Evolutionary conservation across 1,140 invertebrate species (phyloP), one percentile per base, ranked within the genome.

Genomic region (Trichomalopsis sarcophagae): DNA sequence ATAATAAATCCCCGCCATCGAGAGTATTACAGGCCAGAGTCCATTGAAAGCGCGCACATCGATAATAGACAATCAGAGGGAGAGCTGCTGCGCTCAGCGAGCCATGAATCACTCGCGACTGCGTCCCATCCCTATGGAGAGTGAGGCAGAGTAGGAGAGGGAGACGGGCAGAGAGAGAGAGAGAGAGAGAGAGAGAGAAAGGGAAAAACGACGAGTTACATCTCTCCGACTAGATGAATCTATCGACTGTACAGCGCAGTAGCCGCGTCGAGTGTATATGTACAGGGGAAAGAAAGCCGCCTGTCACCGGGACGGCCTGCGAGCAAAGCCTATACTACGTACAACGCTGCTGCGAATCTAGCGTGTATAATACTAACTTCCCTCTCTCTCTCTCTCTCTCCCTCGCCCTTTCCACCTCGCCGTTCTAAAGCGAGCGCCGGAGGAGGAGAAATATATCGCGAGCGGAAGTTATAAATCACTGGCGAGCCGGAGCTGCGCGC

Each of bases 391-490:
- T 21, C 68, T 27, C 21, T 68, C 80, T n/a, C 27, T 27, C 27
- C 1, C 27, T 27, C 1, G 0, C 33, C 33, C 33, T 36, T 36
- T 36, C 47, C 17, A 68, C 27, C 47, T 81, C 80, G 74, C 55
- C 17, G 21, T 62, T 74, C 80, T 82, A 77, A 77, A 84, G 6
- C 50, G 78, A 4, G 78, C 55, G 17, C 10, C 17, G 40, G 78
- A 5, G 55, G 62, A 75, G 82, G 86, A 87, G 86, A 89, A 87
- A 88, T 89, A 89, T 89, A 88, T 88, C 80, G 82, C 82, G 88
- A 36, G 68, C 88, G 89, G 88, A 91, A 91, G 89, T 89, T 90
- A 89, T 91, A 89, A 89, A 91, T 91, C 90, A 91, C 86, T 81
- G 73, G 74, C 50, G 68, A 74, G 76, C 80, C 81, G 80, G 86